Evolutionary conservation across 2,888 invertebrate species (phyloP).

Genomic region (Tachystola acroxantha): DNA sequence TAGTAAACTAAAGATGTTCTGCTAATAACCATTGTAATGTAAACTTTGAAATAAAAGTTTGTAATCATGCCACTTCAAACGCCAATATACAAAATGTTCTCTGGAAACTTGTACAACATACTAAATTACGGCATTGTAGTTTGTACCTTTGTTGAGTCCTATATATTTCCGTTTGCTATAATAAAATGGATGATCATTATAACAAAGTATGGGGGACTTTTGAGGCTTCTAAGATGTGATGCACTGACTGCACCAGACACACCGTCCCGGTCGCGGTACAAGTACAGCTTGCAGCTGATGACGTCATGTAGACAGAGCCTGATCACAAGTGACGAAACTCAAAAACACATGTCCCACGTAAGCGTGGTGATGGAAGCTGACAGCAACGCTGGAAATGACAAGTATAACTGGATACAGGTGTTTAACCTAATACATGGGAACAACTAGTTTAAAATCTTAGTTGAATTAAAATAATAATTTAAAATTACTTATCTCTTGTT

Average conservation of each 20-base stretch:
- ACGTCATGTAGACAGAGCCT: conserved; percentile 23
- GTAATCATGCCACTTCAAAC: neutral
- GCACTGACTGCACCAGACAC: conserved; percentile 10
- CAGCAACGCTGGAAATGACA: conserved; percentile 15
- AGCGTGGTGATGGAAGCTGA: conserved; percentile 34
- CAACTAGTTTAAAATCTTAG: no score
- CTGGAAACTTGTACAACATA: conserved; percentile 23
- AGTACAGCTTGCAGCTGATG: conserved; percentile 37
- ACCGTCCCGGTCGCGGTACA: conserved; percentile 22
- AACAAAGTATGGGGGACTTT: conserved; percentile 33
- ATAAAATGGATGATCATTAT: conserved; percentile 45
- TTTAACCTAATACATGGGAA: no score
- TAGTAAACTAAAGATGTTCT: no score
- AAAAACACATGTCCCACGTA: conserved; percentile 33
- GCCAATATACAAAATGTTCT: conserved; percentile 16
- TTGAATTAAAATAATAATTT: no score
- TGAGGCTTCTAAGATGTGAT: conserved; percentile 11
- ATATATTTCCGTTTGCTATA: conserved; percentile 39
- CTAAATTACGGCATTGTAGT: conserved; percentile 35
- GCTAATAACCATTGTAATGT: no score
- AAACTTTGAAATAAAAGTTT: no score
- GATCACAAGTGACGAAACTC: neutral
- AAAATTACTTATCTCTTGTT: no score
- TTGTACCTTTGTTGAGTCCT: conserved; percentile 41
- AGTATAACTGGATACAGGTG: conserved; percentile 32